Percentiles rank a stretch among this genome's conserved stretches.
phyloP scores from a whole-genome alignment of 2,888 invertebrate species.

The Eupithecia inturbata region DNA sequence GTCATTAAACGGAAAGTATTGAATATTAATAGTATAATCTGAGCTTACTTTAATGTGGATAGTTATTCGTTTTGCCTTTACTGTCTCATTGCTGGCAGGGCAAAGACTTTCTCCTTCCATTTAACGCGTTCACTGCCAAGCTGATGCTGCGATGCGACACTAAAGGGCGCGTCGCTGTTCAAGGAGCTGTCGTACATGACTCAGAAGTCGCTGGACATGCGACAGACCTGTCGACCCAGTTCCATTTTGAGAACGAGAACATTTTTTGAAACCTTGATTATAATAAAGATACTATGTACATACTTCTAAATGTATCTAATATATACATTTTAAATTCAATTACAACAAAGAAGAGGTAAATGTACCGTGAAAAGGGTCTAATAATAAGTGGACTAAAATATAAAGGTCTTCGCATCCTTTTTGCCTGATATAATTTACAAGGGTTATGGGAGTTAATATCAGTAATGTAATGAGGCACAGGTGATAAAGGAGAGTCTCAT shows the following conservation, averaged over 20 bases:
- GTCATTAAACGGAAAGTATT: conserved; percentile 67
- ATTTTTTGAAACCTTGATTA: not conserved
- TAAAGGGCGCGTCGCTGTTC: no score
- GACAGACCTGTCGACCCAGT: not conserved
- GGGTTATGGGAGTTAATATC: not conserved
- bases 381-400: not conserved
- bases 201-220: not conserved
- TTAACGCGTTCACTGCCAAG: no score
- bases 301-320: not conserved
- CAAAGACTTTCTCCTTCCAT: not conserved
- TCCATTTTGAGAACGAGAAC: not conserved
- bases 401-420: not conserved
- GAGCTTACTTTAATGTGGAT: conserved; percentile 27
- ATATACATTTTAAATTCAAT: conserved; percentile 8
- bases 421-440: conserved; percentile 1
- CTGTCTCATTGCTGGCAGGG: not conserved
- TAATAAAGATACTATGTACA: not conserved
- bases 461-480: not conserved
- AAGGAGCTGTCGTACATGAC: no score
- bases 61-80: conserved; percentile 11
- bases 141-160: no score
- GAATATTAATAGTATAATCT: conserved; percentile 41
- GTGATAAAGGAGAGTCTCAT: not conserved
- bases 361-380: not conserved
- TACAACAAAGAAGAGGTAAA: not conserved